phyloP scores from a whole-genome alignment of 2,888 invertebrate genomes.

The Buathra laborator region DNA sequence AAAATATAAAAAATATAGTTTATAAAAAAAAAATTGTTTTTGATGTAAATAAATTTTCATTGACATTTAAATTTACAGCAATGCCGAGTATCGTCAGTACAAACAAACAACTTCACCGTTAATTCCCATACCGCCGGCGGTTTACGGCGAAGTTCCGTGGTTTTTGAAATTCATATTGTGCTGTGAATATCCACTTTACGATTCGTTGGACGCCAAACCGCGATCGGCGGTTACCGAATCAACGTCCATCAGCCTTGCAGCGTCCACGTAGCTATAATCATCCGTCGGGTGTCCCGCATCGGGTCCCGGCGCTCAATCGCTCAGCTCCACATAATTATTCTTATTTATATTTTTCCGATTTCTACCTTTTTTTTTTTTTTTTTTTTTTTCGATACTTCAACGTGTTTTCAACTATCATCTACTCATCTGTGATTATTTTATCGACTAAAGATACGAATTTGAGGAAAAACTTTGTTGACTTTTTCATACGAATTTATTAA shows the following conservation, averaged over 20 bases:
- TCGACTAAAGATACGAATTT: not conserved
- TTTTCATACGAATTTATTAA: constrained; percentile 21
- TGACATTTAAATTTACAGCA: constrained; percentile 86
- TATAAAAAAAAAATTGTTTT: too few relatives aligned
- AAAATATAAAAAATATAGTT: not conserved
- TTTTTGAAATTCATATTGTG: constrained; percentile 94
- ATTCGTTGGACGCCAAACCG: constrained; percentile 90
- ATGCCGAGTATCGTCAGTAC: constrained; percentile 94
- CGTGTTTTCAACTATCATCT: not conserved
- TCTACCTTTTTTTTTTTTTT: not conserved
- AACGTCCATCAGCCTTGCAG: constrained; percentile 90
- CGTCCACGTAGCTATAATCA: constrained; percentile 90
- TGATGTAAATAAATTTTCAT: not conserved
- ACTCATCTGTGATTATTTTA: constrained; percentile 26
- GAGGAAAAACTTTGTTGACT: constrained; percentile 10
- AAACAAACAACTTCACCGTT: constrained; percentile 95
- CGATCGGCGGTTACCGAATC: constrained; percentile 89
- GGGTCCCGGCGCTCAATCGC: constrained; percentile 62
- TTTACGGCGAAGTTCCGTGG: constrained; percentile 94
- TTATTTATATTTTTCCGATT: constrained; percentile 15
- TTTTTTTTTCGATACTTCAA: not conserved
- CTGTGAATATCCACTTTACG: constrained; percentile 96
- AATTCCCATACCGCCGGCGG: constrained; percentile 94
- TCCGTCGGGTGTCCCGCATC: constrained; percentile 82
- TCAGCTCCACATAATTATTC: constrained; percentile 38